Evolutionary conservation across 23 tunicate species (phyloP), one percentile per base, ranked within the genome.

Genomic region (Oikopleura vanhoeffeni): DNA sequence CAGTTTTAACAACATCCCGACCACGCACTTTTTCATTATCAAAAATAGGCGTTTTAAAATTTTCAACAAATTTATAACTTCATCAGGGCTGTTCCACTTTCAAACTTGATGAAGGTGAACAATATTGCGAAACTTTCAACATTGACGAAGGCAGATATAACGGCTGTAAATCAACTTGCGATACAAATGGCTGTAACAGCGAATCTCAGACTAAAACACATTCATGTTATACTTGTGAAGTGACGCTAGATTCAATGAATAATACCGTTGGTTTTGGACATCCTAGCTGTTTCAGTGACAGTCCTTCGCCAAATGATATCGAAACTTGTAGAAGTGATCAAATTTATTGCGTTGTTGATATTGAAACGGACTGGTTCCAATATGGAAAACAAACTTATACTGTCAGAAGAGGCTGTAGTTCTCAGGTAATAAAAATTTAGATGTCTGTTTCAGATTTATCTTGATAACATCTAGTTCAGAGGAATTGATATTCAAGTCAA

Each of bases 311-410:
- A 33, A 24, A 28, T 4, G 34, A 71, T 32, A 3, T 71, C 3
- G 4, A 71, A 71, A 32, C 2, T 2, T 71, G 79, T 30, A 3
- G 34, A 3, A 2, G 36, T 2, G 79, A 38, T 2, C 3, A 33
- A 71, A 32, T 2, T 28, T 30, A 71, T 30, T 71, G 79, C 79
- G 38, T 38, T 4, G 79, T 71, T 32, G 79, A 71, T 71, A 71
- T 71, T 30, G 79, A 71, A 71, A 30, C 35, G 36, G 79, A 71
- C 79, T 71, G 79, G 79, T 71, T 71, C 38, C 38, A 24, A 32
- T 13, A 28, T 24, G 79, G 79, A 18, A 4, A 32, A 71, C 79
- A 71, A 71, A 18, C 27, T 18, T 18, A 3, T 13, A 33, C 36
- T 2, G 32, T 71, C 38, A 33, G 79, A 2, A 28, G 79, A 28